phyloP scores from a whole-genome alignment of 2,888 invertebrate genomes.

The Nymphalis polychloros region DNA sequence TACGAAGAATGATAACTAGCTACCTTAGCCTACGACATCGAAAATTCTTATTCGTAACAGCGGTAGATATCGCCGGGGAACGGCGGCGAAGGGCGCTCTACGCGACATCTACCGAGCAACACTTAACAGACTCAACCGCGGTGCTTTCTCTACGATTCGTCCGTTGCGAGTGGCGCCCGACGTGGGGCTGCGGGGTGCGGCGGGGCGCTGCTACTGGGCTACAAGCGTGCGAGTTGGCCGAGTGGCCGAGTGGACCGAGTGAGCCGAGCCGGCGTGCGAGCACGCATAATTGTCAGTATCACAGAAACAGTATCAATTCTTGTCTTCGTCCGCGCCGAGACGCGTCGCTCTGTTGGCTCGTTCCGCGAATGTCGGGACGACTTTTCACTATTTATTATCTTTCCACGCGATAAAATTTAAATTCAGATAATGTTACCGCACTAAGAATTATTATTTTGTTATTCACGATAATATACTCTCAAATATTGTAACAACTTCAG shows the following conservation, averaged over 20 bases:
- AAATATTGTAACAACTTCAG: constrained; percentile 82
- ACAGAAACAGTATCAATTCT: constrained; percentile 51
- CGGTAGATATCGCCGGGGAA: constrained; percentile 40
- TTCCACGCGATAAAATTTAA: constrained; percentile 61
- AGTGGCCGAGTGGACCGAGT: constrained; percentile 18
- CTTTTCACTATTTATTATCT: constrained; percentile 66
- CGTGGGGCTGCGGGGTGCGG: constrained; percentile 12
- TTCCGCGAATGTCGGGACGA: constrained; percentile 14
- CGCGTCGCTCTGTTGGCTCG: constrained; percentile 4
- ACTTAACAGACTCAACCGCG: no score
- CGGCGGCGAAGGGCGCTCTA: constrained; percentile 7
- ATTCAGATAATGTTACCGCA: constrained; percentile 62
- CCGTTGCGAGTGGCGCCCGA: constrained; percentile 1
- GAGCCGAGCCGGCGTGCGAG: constrained; percentile 26
- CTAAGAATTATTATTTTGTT: constrained; percentile 65
- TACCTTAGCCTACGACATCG: constrained; percentile 71
- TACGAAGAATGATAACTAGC: constrained; percentile 65
- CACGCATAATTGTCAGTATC: constrained; percentile 47
- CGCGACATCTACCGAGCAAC: background rate
- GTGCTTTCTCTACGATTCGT: no score
- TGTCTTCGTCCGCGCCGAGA: constrained; percentile 10
- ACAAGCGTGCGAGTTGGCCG: constrained; percentile 22
- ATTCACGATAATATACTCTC: constrained; percentile 80
- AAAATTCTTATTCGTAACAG: constrained; percentile 60
- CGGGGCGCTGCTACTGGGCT: constrained; percentile 27